phyloP scores from a whole-genome alignment of 1,140 invertebrate species.

The Procambarus virginalis region DNA sequence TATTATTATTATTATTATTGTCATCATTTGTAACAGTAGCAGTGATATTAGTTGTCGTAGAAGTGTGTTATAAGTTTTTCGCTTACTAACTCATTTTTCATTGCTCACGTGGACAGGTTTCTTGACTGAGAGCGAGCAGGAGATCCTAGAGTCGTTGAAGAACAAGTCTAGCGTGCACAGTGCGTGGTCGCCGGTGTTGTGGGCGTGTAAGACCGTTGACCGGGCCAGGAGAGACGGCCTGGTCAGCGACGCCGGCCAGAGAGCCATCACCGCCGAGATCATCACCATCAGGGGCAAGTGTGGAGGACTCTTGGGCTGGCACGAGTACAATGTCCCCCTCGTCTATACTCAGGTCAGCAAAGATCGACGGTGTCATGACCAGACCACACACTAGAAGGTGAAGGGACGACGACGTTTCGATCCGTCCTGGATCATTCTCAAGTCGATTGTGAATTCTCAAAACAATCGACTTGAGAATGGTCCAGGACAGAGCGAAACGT shows the following conservation, averaged over 20 bases:
- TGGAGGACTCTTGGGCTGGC: conserved; percentile 23
- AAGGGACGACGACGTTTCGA: too few species aligned
- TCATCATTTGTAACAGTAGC: too few species aligned
- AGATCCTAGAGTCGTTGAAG: conserved; percentile 8
- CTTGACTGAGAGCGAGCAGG: conserved; percentile 18
- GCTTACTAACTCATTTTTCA: too few species aligned
- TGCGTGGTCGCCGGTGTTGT: conserved; percentile 43
- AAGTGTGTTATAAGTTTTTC: too few species aligned
- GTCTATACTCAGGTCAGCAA: conserved; percentile 40
- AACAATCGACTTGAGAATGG: too few species aligned
- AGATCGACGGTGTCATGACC: too few species aligned
- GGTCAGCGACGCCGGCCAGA: conserved; percentile 13
- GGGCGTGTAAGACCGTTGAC: conserved; percentile 34
- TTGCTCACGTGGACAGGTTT: conserved; percentile 2
- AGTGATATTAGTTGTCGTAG: too few species aligned
- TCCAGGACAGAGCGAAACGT: too few species aligned
- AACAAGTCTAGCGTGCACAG: neutral
- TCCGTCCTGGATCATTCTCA: too few species aligned
- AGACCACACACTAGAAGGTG: too few species aligned
- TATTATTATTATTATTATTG: too few species aligned
- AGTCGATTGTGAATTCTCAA: too few species aligned
- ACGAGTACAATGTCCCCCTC: conserved; percentile 27
- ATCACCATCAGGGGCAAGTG: conserved; percentile 7
- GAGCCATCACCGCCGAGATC: conserved; percentile 8
- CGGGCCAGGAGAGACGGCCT: conserved; percentile 2